Evolutionary conservation across 2,797 vertebrate species (phyloP), one percentile per base, ranked within the genome.

Genomic region (Limnodromus scolopaceus): DNA sequence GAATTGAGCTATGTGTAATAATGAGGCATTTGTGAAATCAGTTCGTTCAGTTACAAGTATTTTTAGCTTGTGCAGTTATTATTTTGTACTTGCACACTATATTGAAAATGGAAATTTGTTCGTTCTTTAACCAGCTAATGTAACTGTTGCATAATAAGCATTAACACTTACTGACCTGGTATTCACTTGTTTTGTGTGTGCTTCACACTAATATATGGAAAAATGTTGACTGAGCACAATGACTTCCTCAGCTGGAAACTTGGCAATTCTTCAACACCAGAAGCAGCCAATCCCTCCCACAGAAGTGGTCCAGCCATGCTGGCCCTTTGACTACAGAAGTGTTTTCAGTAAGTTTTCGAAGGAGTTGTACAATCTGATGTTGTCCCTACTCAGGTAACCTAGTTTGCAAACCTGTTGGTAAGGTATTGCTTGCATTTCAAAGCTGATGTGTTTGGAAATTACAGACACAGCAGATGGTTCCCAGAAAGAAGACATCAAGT

Each of bases 211-310:
- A 92, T 63, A 13, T 82, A 89, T 63, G 79, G 88, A 82, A 65
- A 86, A 92, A 87, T 43, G 68, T 92, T 65, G 83, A 2, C n/a
- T 75, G 84, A 90, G 88, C 69, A 75, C 55, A 88, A 32, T 23
- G 7, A 46, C 87, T 89, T 76, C 68, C 95, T 89, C 93, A 89
- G 79, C 76, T 72, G 87, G 84, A 74, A 87, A 66, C 74, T 70
- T 93, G 81, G 91, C 80, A 91, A 30, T 75, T 84, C 70, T 72
- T 90, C 87, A 86, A 38, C 27, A 9, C 25, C 4, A 84, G 83
- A 16, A 94, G 90, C 51, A 87, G 81, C 91, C 81, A 94, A 13
- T 76, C 41, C 75, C 77, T 95, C 90, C 87, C 84, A 34, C 81
- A 89, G 81, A 81, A 84, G 66, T 18, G 7, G 48, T n/a, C 71